Conservation (phyloP, 2,113 vertebrate genomes). For the Osmerus eperlanus region DNA sequence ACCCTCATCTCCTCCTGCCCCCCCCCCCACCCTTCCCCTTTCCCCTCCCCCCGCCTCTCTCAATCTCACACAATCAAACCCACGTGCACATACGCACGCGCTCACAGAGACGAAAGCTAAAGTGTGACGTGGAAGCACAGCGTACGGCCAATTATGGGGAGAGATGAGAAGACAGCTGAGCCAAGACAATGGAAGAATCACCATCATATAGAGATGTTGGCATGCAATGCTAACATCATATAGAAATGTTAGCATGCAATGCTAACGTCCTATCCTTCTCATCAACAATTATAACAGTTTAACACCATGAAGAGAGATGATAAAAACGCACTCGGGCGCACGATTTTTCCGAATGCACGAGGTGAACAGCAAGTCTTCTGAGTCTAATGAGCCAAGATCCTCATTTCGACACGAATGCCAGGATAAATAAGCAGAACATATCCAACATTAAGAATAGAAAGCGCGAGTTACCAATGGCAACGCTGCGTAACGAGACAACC, state of each 20-base stretch:
- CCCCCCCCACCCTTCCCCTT: conserved; percentile 28
- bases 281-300: conserved; percentile 38
- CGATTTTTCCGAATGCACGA: too few species aligned
- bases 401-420: conserved; percentile 36
- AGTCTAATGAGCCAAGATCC: conserved; percentile 29
- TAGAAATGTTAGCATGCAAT: not conserved
- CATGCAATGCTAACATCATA: not conserved
- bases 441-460: conserved; percentile 62
- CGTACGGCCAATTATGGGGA: conserved; percentile 42
- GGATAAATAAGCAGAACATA: conserved; percentile 61
- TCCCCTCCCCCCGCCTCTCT: conserved; percentile 45
- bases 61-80: conserved; percentile 54
- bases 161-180: conserved; percentile 27
- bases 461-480: conserved; percentile 73
- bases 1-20: conserved; percentile 19
- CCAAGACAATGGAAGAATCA: conserved; percentile 23
- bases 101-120: conserved; percentile 33
- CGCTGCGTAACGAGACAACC: conserved; percentile 53
- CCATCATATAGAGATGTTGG: not conserved
- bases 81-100: conserved; percentile 21
- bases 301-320: not conserved
- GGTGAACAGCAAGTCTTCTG: too few species aligned
- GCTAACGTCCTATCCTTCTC: not conserved
- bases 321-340: conserved; percentile 4
- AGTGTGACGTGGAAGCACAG: conserved; percentile 36